Conservation (phyloP, 1,140 invertebrate species). For the Bombus cullumanus region DNA sequence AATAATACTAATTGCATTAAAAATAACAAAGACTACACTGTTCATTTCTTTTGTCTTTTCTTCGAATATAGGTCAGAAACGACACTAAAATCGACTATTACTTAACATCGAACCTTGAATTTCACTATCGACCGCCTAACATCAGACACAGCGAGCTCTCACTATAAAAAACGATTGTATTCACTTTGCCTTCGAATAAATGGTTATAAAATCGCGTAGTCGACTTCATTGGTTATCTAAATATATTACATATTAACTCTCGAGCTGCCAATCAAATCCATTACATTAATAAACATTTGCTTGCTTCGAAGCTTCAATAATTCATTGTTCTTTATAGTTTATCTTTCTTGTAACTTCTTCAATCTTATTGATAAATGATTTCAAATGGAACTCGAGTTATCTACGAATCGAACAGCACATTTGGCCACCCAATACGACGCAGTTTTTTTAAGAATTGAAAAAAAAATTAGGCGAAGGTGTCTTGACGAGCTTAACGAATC, state of each 20-base stretch:
- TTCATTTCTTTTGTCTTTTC: not conserved
- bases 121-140: not conserved
- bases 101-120: not conserved
- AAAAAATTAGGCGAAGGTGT: not conserved
- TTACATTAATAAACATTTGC: not conserved
- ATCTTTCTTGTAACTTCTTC: not conserved
- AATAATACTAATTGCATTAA: not conserved
- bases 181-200: not conserved
- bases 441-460: not conserved
- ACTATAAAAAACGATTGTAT: not conserved
- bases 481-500: not conserved
- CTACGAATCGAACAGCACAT: conserved; percentile 5
- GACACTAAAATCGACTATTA: not conserved
- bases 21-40: not conserved
- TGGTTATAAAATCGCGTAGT: not conserved
- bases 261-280: not conserved
- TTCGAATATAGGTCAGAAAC: not conserved
- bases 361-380: not conserved
- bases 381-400: not conserved
- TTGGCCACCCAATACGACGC: conserved; percentile 22
- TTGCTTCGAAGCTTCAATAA: not conserved
- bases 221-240: not conserved
- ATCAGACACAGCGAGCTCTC: not conserved
- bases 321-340: not conserved
- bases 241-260: not conserved